Evolutionary conservation across 2,888 invertebrate genomes (phyloP).

Genomic region (Xestia xanthographa): DNA sequence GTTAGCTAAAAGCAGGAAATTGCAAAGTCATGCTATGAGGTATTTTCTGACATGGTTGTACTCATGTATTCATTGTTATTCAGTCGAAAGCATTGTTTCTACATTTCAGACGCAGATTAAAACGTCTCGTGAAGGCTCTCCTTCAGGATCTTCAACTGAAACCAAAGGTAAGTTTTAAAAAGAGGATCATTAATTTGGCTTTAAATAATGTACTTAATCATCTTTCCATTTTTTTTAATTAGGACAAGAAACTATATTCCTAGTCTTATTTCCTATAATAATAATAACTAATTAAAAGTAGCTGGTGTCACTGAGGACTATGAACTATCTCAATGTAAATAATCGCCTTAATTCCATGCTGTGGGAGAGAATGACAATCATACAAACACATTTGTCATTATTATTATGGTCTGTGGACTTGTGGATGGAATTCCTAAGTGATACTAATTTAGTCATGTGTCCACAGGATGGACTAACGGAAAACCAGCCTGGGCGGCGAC

Average conservation of each 20-base stretch:
- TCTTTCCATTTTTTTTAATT: too few relatives aligned
- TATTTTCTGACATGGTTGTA: background rate
- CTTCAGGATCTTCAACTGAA: slow-evolving; percentile 85
- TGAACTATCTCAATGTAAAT: background rate
- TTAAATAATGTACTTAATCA: background rate
- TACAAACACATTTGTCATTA: background rate
- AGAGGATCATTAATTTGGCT: background rate
- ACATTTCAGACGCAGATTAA: slow-evolving; percentile 79
- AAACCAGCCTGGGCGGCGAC: slow-evolving; percentile 84
- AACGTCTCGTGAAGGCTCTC: slow-evolving; percentile 86
- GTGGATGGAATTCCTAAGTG: background rate
- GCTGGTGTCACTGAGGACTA: background rate
- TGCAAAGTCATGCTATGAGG: background rate
- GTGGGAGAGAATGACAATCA: background rate
- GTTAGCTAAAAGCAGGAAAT: background rate
- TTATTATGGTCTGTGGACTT: background rate
- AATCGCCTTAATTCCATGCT: background rate
- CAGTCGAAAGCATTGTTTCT: slow-evolving; percentile 5
- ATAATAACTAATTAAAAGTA: background rate
- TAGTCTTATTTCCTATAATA: background rate
- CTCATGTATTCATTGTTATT: background rate
- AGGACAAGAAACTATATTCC: background rate
- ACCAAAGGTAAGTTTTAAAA: slow-evolving; percentile 77
- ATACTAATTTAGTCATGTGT: slow-evolving; percentile 5
- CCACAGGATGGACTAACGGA: slow-evolving; percentile 77